These are phyloP conservation scores for Argopecten irradians DNA, from an alignment of 1,140 invertebrate genomes.

Conservation along the genomic window DNA sequence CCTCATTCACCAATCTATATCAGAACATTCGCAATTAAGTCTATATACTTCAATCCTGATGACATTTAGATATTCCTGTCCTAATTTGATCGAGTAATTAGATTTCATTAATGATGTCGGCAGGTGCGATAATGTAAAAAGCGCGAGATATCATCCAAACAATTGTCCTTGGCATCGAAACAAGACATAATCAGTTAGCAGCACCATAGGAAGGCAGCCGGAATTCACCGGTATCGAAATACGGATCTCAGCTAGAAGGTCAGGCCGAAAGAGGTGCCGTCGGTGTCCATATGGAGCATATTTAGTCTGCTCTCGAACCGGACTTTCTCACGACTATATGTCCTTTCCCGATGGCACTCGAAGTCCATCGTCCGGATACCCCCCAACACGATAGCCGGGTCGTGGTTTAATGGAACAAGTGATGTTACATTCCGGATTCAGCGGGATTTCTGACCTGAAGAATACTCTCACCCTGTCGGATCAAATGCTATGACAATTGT, in stretches of 20 bases:
- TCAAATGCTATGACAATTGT: neutral
- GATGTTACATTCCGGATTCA: constrained; percentile 16
- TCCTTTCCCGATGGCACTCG: neutral
- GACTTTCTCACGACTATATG: neutral
- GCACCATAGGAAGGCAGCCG: neutral
- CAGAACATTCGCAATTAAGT: neutral
- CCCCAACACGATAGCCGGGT: constrained; percentile 3
- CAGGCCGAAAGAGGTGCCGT: neutral
- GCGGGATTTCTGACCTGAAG: neutral
- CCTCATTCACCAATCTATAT: neutral
- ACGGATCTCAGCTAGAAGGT: neutral
- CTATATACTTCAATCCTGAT: neutral
- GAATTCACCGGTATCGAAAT: neutral
- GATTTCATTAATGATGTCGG: neutral
- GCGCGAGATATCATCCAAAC: neutral
- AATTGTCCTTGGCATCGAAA: neutral
- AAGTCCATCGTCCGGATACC: neutral
- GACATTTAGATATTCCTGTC: neutral
- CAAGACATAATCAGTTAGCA: neutral
- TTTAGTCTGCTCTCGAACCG: neutral
- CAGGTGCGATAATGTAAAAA: neutral
- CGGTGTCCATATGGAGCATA: neutral
- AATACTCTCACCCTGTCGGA: neutral
- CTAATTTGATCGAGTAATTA: neutral
- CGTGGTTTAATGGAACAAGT: neutral